Base-by-base conservation (phyloP, 2,113 vertebrate species). In the Ploceus nigricollis region DNA sequence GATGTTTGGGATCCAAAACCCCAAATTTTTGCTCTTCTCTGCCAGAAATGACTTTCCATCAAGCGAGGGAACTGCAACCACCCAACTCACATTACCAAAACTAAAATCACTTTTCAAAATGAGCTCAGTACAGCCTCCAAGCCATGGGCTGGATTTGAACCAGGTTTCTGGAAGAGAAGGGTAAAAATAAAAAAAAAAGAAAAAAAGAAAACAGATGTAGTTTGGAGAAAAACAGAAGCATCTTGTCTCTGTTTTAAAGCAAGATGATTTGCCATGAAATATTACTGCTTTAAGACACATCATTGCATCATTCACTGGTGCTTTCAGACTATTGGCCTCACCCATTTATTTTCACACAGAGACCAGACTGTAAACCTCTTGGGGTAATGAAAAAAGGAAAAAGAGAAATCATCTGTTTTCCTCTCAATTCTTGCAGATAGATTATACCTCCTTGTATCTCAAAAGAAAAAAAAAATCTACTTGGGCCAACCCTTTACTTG, bases 211-310 rank as follows among this genome's bases (percentile, higher is more conserved):
- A 42, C 7, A 50, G 71, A 47, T 37, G 33, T 13, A 56, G 54
- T 50, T 63, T 13, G 30, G 68, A 69, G 76, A 19, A 65, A 93
- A 90, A 35, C 3, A 37, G 68, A 90, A 90, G 17, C 47, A 7
- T 58, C 58, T 90, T 37, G 27, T 82, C 60, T 89, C 82, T 45
- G 15, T 33, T 94, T 86, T 18, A 51, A 48, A 88, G 87, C 44
- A 66, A 68, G 56, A 93, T 83, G 82, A 94, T 94, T 63, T 92
- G 35, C 90, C 20, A 24, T 91, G 75, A 91, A 94, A 96, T 85
- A 97, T 93, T 57, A 6, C 63, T 58, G 37, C 47, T 96, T 82
- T 77, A 86, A 79, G 79, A 77, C 85, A 92, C 44, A 90, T 88
- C 90, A 86, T 93, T 90, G 90, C 93, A 78, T 93, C 96, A 93